Conservation (phyloP, 2,797 vertebrate genomes). For the Serranus cabrilla region DNA sequence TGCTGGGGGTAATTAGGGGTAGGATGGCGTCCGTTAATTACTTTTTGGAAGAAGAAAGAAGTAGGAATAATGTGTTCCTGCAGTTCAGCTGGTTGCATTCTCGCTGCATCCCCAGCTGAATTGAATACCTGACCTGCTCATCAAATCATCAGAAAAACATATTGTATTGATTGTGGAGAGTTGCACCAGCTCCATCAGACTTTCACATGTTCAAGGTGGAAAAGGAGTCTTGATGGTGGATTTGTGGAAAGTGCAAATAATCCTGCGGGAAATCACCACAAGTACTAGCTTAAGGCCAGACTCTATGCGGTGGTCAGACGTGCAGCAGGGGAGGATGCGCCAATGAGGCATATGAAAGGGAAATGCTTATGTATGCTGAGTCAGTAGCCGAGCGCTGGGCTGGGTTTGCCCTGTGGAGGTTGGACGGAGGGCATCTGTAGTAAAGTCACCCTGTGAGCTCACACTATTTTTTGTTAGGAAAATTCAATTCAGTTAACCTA, state of each 20-base stretch:
- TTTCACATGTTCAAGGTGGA: conserved; percentile 3
- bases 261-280: conserved; percentile 49
- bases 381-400: conserved; percentile 24
- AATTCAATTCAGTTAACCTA: background rate
- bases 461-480: conserved; percentile 11
- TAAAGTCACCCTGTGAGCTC: conserved; percentile 39
- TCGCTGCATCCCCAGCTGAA: conserved; percentile 26
- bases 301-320: conserved; percentile 18
- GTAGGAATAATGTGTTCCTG: background rate
- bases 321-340: conserved; percentile 31
- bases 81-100: conserved; percentile 14
- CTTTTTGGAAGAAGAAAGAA: conserved; percentile 31
- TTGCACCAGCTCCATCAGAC: background rate
- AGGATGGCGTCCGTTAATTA: conserved; percentile 22
- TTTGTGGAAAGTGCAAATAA: conserved; percentile 42
- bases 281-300: conserved; percentile 15
- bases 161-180: conserved; percentile 13
- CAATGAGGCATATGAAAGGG: conserved; percentile 51
- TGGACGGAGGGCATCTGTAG: conserved; percentile 7
- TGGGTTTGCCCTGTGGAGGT: conserved; percentile 24
- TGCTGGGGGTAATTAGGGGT: conserved; percentile 47
- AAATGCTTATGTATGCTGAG: conserved; percentile 41
- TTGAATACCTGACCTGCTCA: background rate
- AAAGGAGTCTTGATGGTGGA: background rate
- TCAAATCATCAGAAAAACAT: conserved; percentile 8